Evolutionary conservation across 2,888 invertebrate genomes (phyloP), one percentile per base, ranked within the genome.

Genomic region (Eupsilia transversa): DNA sequence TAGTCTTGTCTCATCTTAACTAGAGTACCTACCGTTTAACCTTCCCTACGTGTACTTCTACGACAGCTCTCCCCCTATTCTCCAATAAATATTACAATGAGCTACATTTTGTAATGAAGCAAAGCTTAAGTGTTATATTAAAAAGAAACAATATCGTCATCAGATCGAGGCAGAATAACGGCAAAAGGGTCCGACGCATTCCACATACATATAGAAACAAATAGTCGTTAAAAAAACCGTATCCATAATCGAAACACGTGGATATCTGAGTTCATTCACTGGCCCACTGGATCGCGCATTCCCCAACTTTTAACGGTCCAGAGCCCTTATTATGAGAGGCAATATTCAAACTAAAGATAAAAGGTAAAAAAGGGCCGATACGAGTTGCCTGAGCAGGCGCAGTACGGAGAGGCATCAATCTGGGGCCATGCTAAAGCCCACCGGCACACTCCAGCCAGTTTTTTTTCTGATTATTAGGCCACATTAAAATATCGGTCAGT

Each of bases 401-500:
- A 71, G 71, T 71, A 54, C 52, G 71, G 83, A 88, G 89, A 90
- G 88, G 94, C 95, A 95, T 95, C 95, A 95, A 96, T 95, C 95
- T 93, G 92, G 88, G 86, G 88, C 90, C 91, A 92, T 94, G 95
- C 95, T 94, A 94, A 95, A 96, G 95, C 95, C 95, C 94, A 95
- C 94, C 94, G 94, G 93, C 93, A 91, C 92, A 93, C 92, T 92
- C 87, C 88, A 87, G 83, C 82, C 87, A 41, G 71, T 71, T 93
- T 94, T 95, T 94, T 93, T 94, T 93, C 93, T 92, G 93, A 94
- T 96, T 96, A 96, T 96, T 96, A 96, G 94, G 92, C 94, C 93
- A 95, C 95, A 95, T 96, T 96, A 95, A 95, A 95, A 95, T 93
- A 92, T 94, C 91, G 90, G 92, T 61, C 94, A 91, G 91, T 66